Conservation (phyloP, 2,888 invertebrate genomes). For the Aphidius colemani region DNA sequence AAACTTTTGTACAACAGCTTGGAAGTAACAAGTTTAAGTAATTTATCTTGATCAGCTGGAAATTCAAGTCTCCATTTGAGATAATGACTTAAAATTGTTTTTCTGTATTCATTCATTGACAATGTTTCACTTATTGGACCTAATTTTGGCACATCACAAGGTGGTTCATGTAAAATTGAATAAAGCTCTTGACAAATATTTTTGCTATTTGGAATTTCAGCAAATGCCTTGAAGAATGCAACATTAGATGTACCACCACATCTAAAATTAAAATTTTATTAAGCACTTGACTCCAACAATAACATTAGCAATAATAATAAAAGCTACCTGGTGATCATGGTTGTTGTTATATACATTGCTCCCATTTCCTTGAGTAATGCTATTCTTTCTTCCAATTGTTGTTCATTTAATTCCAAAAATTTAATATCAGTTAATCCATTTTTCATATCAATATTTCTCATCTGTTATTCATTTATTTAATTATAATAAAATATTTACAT, state of each 20-base stretch:
- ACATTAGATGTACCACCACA: constrained; percentile 53
- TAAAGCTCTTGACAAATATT: constrained; percentile 48
- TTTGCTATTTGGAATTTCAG: constrained; percentile 53
- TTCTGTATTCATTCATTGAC: constrained; percentile 49
- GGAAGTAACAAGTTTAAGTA: constrained; percentile 53
- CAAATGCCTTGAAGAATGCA: constrained; percentile 54
- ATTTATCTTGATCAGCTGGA: constrained; percentile 51
- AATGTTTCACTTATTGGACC: constrained; percentile 39
- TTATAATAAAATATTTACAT: neutral
- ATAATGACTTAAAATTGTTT: constrained; percentile 51
- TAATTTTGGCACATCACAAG: constrained; percentile 25
- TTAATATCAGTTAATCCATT: constrained; percentile 6
- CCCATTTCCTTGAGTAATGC: constrained; percentile 46
- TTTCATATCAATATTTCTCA: constrained; percentile 23
- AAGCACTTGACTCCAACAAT: too few species aligned
- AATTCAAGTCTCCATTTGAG: constrained; percentile 58
- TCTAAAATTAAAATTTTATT: constrained; percentile 53
- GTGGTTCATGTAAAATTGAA: constrained; percentile 35
- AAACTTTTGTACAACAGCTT: constrained; percentile 61
- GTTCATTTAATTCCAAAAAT: constrained; percentile 24
- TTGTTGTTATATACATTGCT: constrained; percentile 26
- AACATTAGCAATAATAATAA: too few species aligned
- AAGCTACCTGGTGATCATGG: constrained; percentile 35
- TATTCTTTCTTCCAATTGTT: constrained; percentile 39
- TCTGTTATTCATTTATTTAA: constrained; percentile 28